Conservation (phyloP, 2,888 invertebrate genomes). For the Drosophila fulvimacula region DNA sequence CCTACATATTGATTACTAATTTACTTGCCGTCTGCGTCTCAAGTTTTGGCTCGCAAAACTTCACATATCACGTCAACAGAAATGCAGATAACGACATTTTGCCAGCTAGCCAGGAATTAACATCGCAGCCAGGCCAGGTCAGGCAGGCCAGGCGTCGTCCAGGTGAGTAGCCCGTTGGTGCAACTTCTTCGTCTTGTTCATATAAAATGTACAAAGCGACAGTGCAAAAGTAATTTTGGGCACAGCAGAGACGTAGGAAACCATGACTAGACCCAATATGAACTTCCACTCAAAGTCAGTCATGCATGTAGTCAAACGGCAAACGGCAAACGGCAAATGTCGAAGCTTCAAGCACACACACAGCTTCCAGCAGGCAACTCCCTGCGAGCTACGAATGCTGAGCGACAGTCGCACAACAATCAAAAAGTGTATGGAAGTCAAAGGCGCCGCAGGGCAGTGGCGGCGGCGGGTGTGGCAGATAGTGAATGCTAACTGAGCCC, state of each 20-base stretch:
- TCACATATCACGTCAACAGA: constrained; percentile 45
- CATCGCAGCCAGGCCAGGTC: constrained; percentile 33
- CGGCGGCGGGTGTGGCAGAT: not conserved
- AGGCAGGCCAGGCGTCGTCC: constrained; percentile 42
- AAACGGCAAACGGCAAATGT: constrained; percentile 64
- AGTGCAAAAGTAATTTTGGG: constrained; percentile 61
- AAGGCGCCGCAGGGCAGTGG: constrained; percentile 66
- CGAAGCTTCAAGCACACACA: constrained; percentile 21
- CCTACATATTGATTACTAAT: constrained; percentile 72
- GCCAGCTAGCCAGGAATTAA: constrained; percentile 42
- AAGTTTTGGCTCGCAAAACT: constrained; percentile 39
- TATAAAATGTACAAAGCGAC: constrained; percentile 77
- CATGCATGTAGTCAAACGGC: constrained; percentile 74
- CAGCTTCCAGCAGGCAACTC: not conserved
- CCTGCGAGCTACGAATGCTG: constrained; percentile 17
- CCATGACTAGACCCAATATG: constrained; percentile 54
- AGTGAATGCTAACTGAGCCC: constrained; percentile 34
- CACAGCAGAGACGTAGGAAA: constrained; percentile 15
- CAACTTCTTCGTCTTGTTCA: constrained; percentile 52
- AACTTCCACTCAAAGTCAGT: constrained; percentile 72
- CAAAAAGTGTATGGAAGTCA: constrained; percentile 75
- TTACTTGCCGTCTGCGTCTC: constrained; percentile 49
- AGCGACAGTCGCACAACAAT: constrained; percentile 67
- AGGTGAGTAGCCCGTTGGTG: constrained; percentile 25
- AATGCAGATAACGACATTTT: constrained; percentile 64